A percentile compares a stretch with the other conserved stretches of the same genome.
These are phyloP conservation scores for Scelioninae gen. 1 DNA, from an alignment of 2,888 invertebrate species.

Conservation along the genomic window DNA sequence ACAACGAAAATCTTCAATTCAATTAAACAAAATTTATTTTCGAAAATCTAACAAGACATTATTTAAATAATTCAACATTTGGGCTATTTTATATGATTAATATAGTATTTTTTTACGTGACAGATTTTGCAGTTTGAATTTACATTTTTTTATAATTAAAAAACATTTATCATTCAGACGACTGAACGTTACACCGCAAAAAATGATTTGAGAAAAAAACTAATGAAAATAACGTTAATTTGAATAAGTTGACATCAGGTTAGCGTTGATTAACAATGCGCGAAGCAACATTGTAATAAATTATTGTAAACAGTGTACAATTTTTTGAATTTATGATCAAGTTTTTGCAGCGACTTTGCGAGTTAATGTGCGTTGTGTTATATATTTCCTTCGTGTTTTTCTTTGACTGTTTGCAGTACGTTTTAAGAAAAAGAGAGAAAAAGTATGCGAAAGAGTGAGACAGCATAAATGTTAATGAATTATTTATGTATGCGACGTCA, in stretches of 20 bases:
- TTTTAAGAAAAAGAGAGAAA: constrained; percentile 37
- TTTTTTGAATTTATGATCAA: constrained; percentile 63
- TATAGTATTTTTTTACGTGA: too few species aligned
- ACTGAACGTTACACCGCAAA: constrained; percentile 28
- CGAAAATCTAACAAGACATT: too few species aligned
- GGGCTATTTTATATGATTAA: too few species aligned
- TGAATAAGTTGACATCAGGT: constrained; percentile 52
- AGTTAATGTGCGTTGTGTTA: constrained; percentile 40
- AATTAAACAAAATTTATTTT: too few species aligned
- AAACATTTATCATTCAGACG: constrained; percentile 42
- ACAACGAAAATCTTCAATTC: too few species aligned
- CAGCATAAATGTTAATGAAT: constrained; percentile 51
- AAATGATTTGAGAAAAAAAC: constrained; percentile 29
- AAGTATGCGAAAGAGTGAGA: not conserved
- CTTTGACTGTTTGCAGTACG: constrained; percentile 33
- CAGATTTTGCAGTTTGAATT: too few species aligned
- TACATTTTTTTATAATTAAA: too few species aligned
- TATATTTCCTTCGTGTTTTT: constrained; percentile 57
- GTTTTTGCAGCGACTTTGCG: constrained; percentile 51
- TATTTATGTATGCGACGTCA: constrained; percentile 66
- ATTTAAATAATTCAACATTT: too few species aligned
- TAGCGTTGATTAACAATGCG: constrained; percentile 53
- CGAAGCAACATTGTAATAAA: constrained; percentile 63
- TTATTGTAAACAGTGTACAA: constrained; percentile 50
- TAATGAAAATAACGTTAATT: constrained; percentile 42